Evolutionary conservation across 2,797 vertebrate species (phyloP).

Genomic region (Chiloscyllium punctatum): DNA sequence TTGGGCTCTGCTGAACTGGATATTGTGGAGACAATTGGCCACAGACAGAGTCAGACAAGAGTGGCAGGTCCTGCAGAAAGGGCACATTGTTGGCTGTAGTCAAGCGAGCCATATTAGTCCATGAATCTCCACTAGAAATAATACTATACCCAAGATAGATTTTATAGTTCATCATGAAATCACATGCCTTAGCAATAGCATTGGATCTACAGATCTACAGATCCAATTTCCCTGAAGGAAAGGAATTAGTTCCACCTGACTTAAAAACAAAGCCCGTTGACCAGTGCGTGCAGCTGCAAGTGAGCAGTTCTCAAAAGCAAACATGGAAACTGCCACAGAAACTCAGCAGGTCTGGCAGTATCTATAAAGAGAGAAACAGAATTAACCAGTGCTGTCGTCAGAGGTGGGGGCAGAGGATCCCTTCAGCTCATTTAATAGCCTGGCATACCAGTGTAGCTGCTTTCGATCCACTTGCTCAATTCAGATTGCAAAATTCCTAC

Average conservation of each 20-base stretch:
- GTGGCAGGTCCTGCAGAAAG: background rate
- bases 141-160: background rate
- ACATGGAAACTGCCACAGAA: too few relatives aligned
- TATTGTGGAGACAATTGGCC: background rate
- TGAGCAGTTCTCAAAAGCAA: background rate
- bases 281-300: background rate
- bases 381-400: background rate
- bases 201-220: background rate
- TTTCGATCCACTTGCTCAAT: background rate
- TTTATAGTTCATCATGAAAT: background rate
- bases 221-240: background rate
- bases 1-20: background rate
- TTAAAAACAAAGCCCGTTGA: background rate
- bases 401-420: background rate
- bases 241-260: background rate
- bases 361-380: too few relatives aligned
- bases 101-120: background rate
- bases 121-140: background rate
- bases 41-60: background rate
- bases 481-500: background rate
- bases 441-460: background rate
- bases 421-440: background rate
- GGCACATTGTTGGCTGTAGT: background rate
- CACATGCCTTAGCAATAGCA: background rate
- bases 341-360: too few relatives aligned